phyloP scores from a whole-genome alignment of 2,888 invertebrate genomes.

The Lasioglossum calceatum region DNA sequence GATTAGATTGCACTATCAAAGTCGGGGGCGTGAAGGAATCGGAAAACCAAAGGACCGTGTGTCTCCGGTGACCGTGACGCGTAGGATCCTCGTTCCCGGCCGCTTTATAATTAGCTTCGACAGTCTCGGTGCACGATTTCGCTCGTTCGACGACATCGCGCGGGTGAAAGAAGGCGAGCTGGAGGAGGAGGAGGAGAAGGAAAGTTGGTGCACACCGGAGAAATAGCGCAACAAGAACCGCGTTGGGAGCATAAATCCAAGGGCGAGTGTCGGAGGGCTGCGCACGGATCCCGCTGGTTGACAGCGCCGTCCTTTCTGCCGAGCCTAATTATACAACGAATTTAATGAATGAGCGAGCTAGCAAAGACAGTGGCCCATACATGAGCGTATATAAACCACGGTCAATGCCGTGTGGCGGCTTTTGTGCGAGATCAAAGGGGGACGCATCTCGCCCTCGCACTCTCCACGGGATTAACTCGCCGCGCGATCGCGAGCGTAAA shows the following conservation, averaged over 20 bases:
- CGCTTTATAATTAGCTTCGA: constrained; percentile 50
- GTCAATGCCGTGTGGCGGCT: constrained; percentile 84
- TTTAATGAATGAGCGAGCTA: constrained; percentile 84
- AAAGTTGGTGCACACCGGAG: neutral
- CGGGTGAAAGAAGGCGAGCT: neutral
- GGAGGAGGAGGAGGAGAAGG: neutral
- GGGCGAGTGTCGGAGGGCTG: constrained; percentile 35
- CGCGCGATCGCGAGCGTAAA: constrained; percentile 49
- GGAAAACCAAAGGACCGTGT: constrained; percentile 5
- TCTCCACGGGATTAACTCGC: constrained; percentile 64
- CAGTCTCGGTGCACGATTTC: constrained; percentile 17
- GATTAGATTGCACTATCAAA: constrained; percentile 12
- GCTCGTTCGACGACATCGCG: constrained; percentile 15
- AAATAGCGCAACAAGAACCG: constrained; percentile 27
- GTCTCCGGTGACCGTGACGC: neutral
- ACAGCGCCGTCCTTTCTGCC: constrained; percentile 63
- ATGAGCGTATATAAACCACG: constrained; percentile 82
- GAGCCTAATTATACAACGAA: constrained; percentile 83
- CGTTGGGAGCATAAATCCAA: constrained; percentile 37
- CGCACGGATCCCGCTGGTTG: constrained; percentile 51
- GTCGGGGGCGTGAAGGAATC: neutral
- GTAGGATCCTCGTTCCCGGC: neutral
- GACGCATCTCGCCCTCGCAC: constrained; percentile 73
- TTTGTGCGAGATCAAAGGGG: constrained; percentile 81
- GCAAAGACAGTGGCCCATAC: constrained; percentile 82